Conservation (phyloP, 2,113 vertebrate genomes). For the Callopanchax toddi region DNA sequence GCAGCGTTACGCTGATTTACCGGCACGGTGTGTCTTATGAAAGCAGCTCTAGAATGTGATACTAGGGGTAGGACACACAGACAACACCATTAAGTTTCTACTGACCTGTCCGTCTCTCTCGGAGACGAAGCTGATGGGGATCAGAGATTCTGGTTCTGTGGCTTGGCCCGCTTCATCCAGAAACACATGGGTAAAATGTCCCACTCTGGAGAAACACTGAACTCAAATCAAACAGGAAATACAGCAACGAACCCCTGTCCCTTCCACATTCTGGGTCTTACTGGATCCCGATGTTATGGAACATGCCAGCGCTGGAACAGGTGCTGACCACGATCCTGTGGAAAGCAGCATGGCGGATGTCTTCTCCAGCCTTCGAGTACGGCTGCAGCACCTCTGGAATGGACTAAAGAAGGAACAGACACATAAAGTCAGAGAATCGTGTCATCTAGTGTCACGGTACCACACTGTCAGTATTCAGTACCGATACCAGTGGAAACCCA, state of each 20-base stretch:
- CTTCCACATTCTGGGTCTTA: slow-evolving; percentile 50
- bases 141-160: slow-evolving; percentile 91
- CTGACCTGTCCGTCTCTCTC: slow-evolving; percentile 88
- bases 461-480: too few species aligned
- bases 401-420: slow-evolving; percentile 65
- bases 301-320: slow-evolving; percentile 90
- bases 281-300: slow-evolving; percentile 88
- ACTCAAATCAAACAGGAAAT: neutral
- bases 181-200: slow-evolving; percentile 94
- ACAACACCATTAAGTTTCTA: too few species aligned
- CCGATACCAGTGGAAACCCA: too few species aligned
- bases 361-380: slow-evolving; percentile 89
- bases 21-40: too few species aligned
- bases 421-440: slow-evolving; percentile 9
- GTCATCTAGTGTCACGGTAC: too few species aligned
- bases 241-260: neutral
- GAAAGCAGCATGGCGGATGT: slow-evolving; percentile 85
- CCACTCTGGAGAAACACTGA: slow-evolving; percentile 76
- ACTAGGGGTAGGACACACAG: too few species aligned
- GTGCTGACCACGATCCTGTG: slow-evolving; percentile 91
- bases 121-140: slow-evolving; percentile 89
- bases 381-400: slow-evolving; percentile 81
- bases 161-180: slow-evolving; percentile 97
- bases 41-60: neutral
- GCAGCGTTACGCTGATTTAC: too few species aligned